phyloP scores from a whole-genome alignment of 1,140 invertebrate genomes.

The Bombus difficillimus region DNA sequence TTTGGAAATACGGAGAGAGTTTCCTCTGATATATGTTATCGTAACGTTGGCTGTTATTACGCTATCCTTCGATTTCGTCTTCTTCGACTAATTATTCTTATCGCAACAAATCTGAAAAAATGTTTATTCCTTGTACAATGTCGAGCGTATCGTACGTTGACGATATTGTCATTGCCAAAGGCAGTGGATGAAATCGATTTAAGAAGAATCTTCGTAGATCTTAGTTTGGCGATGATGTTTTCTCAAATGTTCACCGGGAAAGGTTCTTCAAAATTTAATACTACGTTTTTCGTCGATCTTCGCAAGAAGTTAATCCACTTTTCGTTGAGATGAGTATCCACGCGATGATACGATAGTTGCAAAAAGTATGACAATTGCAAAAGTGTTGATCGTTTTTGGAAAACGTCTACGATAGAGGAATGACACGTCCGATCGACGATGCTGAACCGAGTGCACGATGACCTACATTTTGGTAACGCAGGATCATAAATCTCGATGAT shows the following conservation, averaged over 20 bases:
- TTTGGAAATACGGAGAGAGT: not conserved
- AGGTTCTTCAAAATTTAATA: not conserved
- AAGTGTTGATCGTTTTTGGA: too few relatives aligned
- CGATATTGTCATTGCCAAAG: too few relatives aligned
- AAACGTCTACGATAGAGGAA: too few relatives aligned
- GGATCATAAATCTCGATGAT: conserved; percentile 38
- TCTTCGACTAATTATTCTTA: not conserved
- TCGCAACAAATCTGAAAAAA: not conserved
- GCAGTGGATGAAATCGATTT: not conserved
- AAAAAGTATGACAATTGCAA: too few relatives aligned
- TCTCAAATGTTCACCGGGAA: too few relatives aligned
- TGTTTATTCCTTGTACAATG: not conserved
- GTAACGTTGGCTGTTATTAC: not conserved
- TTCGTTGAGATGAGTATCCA: too few relatives aligned
- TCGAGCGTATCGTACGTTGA: too few relatives aligned
- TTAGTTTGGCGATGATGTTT: not conserved
- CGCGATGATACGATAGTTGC: too few relatives aligned
- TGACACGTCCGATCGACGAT: not conserved
- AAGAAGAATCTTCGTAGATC: not conserved
- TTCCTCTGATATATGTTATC: not conserved
- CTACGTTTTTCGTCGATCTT: not conserved
- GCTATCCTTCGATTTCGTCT: not conserved
- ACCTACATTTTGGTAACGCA: conserved; percentile 47
- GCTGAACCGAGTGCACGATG: conserved; percentile 15
- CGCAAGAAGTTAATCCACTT: too few relatives aligned